These are phyloP conservation scores for Keiferia lycopersicella DNA, from an alignment of 2,888 invertebrate genomes.

Conservation along the genomic window DNA sequence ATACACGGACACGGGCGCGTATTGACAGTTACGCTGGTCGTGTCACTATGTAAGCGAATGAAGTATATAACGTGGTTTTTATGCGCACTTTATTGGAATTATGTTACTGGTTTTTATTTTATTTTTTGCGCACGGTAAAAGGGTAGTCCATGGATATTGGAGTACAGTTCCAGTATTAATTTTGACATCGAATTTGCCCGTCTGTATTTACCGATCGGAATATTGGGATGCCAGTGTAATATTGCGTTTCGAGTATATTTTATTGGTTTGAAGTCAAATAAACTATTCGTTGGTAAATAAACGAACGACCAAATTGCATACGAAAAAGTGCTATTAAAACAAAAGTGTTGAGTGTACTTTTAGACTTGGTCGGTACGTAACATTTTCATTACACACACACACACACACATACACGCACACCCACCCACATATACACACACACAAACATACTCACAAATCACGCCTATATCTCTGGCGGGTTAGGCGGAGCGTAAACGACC, in stretches of 20 bases:
- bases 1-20: too few species aligned
- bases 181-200: not conserved
- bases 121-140: slow-evolving; percentile 29
- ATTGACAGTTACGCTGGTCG: too few species aligned
- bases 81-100: slow-evolving; percentile 52
- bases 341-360: too few species aligned
- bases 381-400: too few species aligned
- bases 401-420: too few species aligned
- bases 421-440: too few species aligned
- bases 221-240: not conserved
- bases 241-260: not conserved
- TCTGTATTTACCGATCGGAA: not conserved
- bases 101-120: slow-evolving; percentile 47
- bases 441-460: too few species aligned
- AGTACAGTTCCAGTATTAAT: not conserved
- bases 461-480: too few species aligned
- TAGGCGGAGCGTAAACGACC: too few species aligned
- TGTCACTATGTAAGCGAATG: too few species aligned
- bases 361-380: too few species aligned
- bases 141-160: slow-evolving; percentile 7
- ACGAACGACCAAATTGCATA: not conserved
- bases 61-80: slow-evolving; percentile 52
- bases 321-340: too few species aligned
- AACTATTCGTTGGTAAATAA: not conserved
- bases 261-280: not conserved